Evolutionary conservation across 2,797 vertebrate genomes (phyloP).

Genomic region (Coracias cyanogaster): DNA sequence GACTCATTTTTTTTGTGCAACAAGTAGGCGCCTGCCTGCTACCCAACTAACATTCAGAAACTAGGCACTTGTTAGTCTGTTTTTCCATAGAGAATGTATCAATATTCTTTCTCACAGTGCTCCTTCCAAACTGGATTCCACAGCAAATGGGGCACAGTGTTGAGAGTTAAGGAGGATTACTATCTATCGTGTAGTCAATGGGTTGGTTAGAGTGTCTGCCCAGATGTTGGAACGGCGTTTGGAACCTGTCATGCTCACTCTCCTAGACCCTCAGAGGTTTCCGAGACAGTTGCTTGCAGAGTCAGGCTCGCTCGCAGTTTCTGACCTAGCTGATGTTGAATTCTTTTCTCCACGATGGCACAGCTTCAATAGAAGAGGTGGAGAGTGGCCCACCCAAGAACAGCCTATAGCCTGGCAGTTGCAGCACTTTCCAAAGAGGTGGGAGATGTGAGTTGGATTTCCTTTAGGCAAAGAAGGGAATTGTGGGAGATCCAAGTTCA

Average conservation of each 20-base stretch:
- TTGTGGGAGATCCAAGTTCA: slow-evolving; percentile 70
- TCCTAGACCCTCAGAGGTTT: neutral
- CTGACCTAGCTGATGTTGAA: slow-evolving; percentile 62
- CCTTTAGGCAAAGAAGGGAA: slow-evolving; percentile 70
- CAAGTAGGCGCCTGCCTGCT: neutral
- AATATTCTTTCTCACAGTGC: neutral
- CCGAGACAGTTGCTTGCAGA: slow-evolving; percentile 1
- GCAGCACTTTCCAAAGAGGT: slow-evolving; percentile 58
- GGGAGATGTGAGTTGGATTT: slow-evolving; percentile 64
- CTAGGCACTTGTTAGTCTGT: neutral
- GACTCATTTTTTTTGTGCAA: neutral
- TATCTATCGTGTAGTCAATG: neutral
- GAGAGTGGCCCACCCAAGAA: slow-evolving; percentile 73
- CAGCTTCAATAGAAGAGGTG: slow-evolving; percentile 66
- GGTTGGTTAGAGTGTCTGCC: neutral
- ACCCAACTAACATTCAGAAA: neutral
- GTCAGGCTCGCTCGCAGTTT: neutral
- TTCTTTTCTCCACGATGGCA: slow-evolving; percentile 64
- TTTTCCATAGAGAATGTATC: neutral
- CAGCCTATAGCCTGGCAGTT: slow-evolving; percentile 64
- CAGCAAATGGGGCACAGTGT: neutral
- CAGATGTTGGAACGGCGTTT: neutral
- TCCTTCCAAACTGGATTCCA: neutral
- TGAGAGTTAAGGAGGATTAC: neutral
- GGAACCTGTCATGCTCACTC: neutral